Evolutionary conservation across 2,888 invertebrate species (phyloP), one percentile per base, ranked within the genome.

Genomic region (Ophonus ardosiacus): DNA sequence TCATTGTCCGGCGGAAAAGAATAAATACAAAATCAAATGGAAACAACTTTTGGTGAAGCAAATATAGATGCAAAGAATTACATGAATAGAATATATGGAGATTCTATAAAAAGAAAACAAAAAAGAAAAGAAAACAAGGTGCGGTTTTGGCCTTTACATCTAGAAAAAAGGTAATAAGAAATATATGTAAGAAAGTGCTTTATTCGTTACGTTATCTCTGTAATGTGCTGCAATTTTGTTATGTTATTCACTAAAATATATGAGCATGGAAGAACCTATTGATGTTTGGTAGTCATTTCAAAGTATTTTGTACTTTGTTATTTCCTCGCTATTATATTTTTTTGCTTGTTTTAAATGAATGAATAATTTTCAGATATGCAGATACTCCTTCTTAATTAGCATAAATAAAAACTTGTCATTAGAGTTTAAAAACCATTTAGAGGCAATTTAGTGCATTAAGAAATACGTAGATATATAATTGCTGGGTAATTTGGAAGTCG

Each of bases 391-490:
- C 10, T 76, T 17, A 6, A 24, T 51, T 76, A 24, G 17, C 76
- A 43, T 76, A 51, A 68, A 68, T 0, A 51, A 76, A 76, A 43
- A 8, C 17, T 15, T 51, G 17, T 0, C 17, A 51, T 56, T 18
- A 76, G 51, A 18, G 76, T 76, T 56, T 76, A 76, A 18, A 15
- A 51, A 51, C 43, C 76, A 76, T 15, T 76, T 76, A 76, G 43
- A 8, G 8, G 43, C 13, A 51, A 76, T 51, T n/a, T 43, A 71
- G 13, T 76, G n/a, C 43, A 51, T 18, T 43, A 51, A 43, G 76
- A 7, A 76, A 76, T 76, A 40, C 43, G n/a, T 76, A 7, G 43
- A 76, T 76, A 40, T 76, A 21, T 76, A 76, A 76, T 76, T 76
- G 43, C 8, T 7, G 76, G 56, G 76, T 76, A 76, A 56, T 76